phyloP scores from a whole-genome alignment of 2,113 vertebrate species.

The Crotophaga sulcirostris region DNA sequence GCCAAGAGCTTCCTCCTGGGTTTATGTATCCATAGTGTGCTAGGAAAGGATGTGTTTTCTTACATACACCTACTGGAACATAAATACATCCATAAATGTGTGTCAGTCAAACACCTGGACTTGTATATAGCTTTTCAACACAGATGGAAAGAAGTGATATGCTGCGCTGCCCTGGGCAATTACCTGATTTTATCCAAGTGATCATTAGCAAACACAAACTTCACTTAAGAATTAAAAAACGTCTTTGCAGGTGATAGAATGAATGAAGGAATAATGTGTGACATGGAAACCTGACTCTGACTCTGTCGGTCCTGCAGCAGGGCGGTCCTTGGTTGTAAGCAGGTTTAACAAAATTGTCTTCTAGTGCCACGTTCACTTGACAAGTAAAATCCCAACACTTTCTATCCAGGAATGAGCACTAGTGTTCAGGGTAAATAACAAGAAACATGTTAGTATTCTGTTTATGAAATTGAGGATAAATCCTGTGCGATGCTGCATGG shows the following conservation, averaged over 20 bases:
- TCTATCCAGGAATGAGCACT: not conserved
- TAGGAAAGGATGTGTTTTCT: slow-evolving; percentile 10
- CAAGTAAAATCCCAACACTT: not conserved
- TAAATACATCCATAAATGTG: not conserved
- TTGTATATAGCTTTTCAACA: not conserved
- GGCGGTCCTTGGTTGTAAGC: not conserved
- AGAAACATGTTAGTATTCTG: not conserved
- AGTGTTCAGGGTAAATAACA: not conserved
- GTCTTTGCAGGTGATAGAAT: not conserved
- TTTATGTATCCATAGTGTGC: not conserved
- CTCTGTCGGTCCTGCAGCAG: not conserved
- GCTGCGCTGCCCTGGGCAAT: not conserved
- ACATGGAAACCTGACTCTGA: not conserved
- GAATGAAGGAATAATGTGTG: not conserved
- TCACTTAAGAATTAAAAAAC: not conserved
- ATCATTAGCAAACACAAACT: not conserved
- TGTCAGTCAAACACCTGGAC: slow-evolving; percentile 1
- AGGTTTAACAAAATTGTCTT: not conserved
- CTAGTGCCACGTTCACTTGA: not conserved
- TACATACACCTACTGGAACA: not conserved
- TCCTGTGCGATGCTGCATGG: not conserved
- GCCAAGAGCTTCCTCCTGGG: slow-evolving; percentile 27
- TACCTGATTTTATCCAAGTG: not conserved
- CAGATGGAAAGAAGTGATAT: not conserved
- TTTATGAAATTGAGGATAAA: not conserved